These are phyloP conservation scores for Drosophila austrosaltans DNA, from an alignment of 2,888 invertebrate genomes.

Conservation along the genomic window DNA sequence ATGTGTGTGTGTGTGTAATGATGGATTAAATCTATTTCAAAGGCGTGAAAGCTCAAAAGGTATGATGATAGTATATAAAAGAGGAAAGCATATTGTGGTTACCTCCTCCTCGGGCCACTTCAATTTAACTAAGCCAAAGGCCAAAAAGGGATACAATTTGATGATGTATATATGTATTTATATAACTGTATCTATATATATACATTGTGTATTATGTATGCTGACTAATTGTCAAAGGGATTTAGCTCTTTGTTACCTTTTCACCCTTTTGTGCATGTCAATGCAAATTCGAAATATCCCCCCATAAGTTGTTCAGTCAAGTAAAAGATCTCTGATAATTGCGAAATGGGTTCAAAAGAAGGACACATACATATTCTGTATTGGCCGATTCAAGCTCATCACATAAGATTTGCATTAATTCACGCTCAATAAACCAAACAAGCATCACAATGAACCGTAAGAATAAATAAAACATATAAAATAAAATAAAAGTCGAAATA, in stretches of 20 bases:
- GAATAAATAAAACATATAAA: slow-evolving; percentile 22
- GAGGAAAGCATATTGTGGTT: slow-evolving; percentile 66
- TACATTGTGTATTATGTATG: slow-evolving; percentile 28
- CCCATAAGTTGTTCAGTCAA: slow-evolving; percentile 58
- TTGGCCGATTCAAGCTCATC: neutral
- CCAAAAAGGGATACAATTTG: slow-evolving; percentile 31
- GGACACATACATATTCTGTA: neutral
- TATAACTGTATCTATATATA: slow-evolving; percentile 39
- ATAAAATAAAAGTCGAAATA: slow-evolving; percentile 28
- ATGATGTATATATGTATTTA: slow-evolving; percentile 32
- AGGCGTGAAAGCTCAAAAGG: slow-evolving; percentile 77
- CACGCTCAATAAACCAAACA: slow-evolving; percentile 54
- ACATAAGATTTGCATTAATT: slow-evolving; percentile 53
- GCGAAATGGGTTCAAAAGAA: slow-evolving; percentile 42
- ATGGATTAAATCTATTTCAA: slow-evolving; percentile 79
- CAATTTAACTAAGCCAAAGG: slow-evolving; percentile 66
- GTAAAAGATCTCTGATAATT: slow-evolving; percentile 71
- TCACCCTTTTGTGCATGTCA: neutral
- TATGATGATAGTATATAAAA: slow-evolving; percentile 64
- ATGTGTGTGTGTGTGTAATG: slow-evolving; percentile 49
- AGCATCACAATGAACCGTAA: slow-evolving; percentile 31
- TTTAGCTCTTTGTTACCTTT: slow-evolving; percentile 16
- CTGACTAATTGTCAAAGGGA: slow-evolving; percentile 70
- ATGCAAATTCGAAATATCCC: slow-evolving; percentile 64
- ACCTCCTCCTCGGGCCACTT: slow-evolving; percentile 63